phyloP scores from a whole-genome alignment of 2,797 vertebrate genomes.

The Limnodromus scolopaceus region DNA sequence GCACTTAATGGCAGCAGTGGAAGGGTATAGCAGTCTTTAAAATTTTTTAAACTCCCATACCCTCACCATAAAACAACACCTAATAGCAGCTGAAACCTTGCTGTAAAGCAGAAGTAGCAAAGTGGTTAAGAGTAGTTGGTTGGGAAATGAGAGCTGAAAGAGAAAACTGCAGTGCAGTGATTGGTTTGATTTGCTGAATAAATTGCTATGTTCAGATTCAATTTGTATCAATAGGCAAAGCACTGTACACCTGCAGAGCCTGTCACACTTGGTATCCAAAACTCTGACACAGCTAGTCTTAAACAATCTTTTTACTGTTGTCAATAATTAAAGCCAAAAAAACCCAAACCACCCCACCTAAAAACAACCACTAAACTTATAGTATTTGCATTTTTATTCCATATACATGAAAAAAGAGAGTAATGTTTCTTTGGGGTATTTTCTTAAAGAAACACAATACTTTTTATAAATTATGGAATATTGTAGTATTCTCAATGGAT shows the following conservation, averaged over 20 bases:
- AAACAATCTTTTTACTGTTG: conserved; percentile 58
- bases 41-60: not conserved
- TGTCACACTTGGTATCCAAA: conserved; percentile 70
- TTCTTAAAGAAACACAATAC: conserved; percentile 18
- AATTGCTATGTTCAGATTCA: conserved; percentile 84
- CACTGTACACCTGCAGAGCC: conserved; percentile 75
- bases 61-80: not conserved
- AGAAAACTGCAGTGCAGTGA: conserved; percentile 73
- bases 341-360: not conserved
- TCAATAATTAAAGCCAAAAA: conserved; percentile 51
- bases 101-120: conserved; percentile 59
- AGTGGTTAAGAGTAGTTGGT: conserved; percentile 73
- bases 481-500: conserved; percentile 40
- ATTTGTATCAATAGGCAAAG: conserved; percentile 82
- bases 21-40: conserved; percentile 7
- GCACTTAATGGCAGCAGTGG: not conserved
- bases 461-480: conserved; percentile 47
- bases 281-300: conserved; percentile 59
- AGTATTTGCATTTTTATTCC: not conserved
- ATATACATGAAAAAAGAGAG: not conserved
- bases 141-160: conserved; percentile 76
- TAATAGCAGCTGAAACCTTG: conserved; percentile 37
- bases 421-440: not conserved
- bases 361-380: not conserved
- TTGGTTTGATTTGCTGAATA: conserved; percentile 83